phyloP scores from a whole-genome alignment of 2,888 invertebrate species.

The Melikaiella ostensackeni region DNA sequence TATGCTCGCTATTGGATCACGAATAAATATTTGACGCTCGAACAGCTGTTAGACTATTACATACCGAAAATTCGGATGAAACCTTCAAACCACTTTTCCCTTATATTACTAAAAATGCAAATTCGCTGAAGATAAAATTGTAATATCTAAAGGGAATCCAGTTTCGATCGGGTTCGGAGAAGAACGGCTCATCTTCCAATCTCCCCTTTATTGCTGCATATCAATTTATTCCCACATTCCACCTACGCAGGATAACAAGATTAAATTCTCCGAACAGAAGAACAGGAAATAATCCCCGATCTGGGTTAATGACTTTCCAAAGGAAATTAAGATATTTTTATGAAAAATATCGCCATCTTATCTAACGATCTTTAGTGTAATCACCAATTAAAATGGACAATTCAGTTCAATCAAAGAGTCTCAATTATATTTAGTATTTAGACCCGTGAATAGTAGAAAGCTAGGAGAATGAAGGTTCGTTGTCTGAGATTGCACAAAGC shows the following conservation, averaged over 20 bases:
- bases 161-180: not conserved
- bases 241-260: constrained; percentile 13
- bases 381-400: not conserved
- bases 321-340: constrained; percentile 3
- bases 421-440: not conserved
- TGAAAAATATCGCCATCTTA: not conserved
- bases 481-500: not conserved
- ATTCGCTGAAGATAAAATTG: not conserved
- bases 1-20: constrained; percentile 19
- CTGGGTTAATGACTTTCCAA: constrained; percentile 8
- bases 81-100: not conserved
- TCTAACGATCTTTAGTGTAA: not conserved
- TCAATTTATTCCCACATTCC: constrained; percentile 9
- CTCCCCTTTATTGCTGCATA: constrained; percentile 18
- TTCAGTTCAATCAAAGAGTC: not conserved
- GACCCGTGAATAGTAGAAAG: not conserved
- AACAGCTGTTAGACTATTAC: constrained; percentile 12
- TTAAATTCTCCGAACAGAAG: constrained; percentile 27
- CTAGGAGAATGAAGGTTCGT: not conserved
- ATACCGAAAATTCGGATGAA: not conserved
- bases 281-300: constrained; percentile 5
- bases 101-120: not conserved
- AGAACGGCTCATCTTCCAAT: constrained; percentile 22
- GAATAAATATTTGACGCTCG: constrained; percentile 31
- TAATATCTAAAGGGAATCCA: not conserved